These are phyloP conservation scores for Drosophila busckii DNA, from an alignment of 1,140 invertebrate genomes.

Conservation along the genomic window DNA sequence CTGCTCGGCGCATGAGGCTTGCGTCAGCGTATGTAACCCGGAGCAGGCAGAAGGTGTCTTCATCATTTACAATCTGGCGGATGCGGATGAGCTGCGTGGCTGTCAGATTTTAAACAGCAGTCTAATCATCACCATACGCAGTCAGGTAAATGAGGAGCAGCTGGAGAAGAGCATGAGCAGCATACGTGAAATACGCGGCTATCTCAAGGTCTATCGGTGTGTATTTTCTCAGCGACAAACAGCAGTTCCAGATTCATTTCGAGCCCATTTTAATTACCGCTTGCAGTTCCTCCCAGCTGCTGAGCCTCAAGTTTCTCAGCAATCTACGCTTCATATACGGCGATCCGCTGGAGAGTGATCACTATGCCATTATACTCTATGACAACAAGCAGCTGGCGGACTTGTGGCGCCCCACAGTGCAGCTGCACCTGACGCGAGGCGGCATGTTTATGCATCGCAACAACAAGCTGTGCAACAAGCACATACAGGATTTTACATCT, in stretches of 20 bases:
- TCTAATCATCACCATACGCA: conserved; percentile 50
- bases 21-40: conserved; percentile 49
- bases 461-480: conserved; percentile 62
- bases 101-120: conserved; percentile 63
- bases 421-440: conserved; percentile 43
- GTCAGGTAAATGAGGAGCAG: conserved; percentile 46
- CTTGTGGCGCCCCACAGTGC: conserved; percentile 37
- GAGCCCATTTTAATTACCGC: not conserved
- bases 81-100: conserved; percentile 55
- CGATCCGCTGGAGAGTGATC: conserved; percentile 42
- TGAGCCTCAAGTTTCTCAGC: conserved; percentile 45
- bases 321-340: conserved; percentile 45
- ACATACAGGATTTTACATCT: conserved; percentile 39
- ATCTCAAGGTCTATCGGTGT: conserved; percentile 65
- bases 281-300: conserved; percentile 46
- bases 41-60: conserved; percentile 15
- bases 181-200: conserved; percentile 59
- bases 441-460: conserved; percentile 68
- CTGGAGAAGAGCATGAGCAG: conserved; percentile 31
- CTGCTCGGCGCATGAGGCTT: conserved; percentile 34
- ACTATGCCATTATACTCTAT: conserved; percentile 55
- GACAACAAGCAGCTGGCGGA: conserved; percentile 54
- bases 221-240: not conserved
- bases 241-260: not conserved
- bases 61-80: conserved; percentile 45